Conservation (phyloP, 2,113 vertebrate genomes). For the Spilogale gracilis region DNA sequence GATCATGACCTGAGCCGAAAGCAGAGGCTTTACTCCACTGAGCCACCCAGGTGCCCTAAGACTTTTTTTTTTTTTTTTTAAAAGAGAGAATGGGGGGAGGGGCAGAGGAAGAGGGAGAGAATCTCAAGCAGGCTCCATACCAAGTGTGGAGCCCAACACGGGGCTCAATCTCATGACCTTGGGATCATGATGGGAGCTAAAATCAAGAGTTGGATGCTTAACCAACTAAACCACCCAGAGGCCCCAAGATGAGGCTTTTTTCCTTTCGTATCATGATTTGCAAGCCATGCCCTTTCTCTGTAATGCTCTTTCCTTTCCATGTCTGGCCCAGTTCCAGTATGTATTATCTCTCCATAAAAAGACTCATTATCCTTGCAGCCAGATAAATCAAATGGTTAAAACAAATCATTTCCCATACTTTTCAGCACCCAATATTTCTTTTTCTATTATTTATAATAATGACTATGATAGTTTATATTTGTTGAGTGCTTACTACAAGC, state of each 20-base stretch:
- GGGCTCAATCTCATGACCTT: no score
- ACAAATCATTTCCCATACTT: background rate
- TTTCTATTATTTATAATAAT: conserved; percentile 23
- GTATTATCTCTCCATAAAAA: background rate
- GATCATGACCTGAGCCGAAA: no score
- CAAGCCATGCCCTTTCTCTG: background rate
- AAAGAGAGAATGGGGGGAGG: no score
- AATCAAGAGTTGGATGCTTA: background rate
- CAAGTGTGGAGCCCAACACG: no score
- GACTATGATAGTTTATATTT: background rate
- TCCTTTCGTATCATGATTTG: background rate
- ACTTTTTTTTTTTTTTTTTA: no score
- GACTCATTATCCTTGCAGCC: background rate
- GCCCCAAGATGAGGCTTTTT: background rate
- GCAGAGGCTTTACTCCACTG: no score
- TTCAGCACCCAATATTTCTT: background rate
- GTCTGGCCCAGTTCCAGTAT: background rate
- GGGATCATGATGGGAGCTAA: background rate
- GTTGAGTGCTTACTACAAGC: background rate
- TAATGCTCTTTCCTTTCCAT: background rate
- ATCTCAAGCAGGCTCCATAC: no score
- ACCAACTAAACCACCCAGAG: background rate
- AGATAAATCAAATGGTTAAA: conserved; percentile 1
- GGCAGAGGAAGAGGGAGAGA: no score
- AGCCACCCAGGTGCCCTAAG: no score